Evolutionary conservation across 2,113 vertebrate genomes (phyloP).

Genomic region (Pterocles orientalis): DNA sequence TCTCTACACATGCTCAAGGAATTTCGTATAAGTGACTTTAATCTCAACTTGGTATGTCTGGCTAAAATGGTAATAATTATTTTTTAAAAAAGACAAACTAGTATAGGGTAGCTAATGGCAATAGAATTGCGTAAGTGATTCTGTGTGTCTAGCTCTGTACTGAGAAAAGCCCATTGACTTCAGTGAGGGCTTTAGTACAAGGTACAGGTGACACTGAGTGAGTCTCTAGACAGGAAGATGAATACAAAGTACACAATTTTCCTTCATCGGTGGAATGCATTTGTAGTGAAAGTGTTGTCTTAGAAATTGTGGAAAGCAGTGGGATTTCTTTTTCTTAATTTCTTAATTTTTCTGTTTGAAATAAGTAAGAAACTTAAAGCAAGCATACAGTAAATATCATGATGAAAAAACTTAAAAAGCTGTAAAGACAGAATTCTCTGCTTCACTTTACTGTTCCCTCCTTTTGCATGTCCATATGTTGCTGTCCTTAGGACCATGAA

Average conservation of each 20-base stretch:
- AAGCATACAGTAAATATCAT: not conserved
- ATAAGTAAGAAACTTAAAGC: not conserved
- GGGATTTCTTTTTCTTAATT: not conserved
- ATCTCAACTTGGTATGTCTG: not conserved
- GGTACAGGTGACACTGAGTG: not conserved
- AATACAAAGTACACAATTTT: not conserved
- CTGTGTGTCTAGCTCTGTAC: not conserved
- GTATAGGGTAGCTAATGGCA: not conserved
- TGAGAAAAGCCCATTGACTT: rapidly evolving
- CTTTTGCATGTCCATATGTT: not conserved
- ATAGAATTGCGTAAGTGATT: not conserved
- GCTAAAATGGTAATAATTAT: not conserved
- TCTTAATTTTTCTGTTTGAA: not conserved
- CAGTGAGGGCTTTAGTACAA: not conserved
- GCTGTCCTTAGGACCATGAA: not conserved
- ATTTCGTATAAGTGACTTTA: not conserved
- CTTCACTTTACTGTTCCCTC: not conserved
- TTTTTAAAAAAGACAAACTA: not conserved
- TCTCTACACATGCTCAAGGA: not conserved
- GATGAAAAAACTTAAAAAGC: not conserved
- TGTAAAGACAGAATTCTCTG: not conserved
- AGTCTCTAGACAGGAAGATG: not conserved
- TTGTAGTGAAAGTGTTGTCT: not conserved
- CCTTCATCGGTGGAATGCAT: not conserved
- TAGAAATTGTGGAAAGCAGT: not conserved